A percentile compares a stretch with the other conserved stretches of the same genome.
phyloP scores from a whole-genome alignment of 2,113 vertebrate species.

The Physeter macrocephalus region DNA sequence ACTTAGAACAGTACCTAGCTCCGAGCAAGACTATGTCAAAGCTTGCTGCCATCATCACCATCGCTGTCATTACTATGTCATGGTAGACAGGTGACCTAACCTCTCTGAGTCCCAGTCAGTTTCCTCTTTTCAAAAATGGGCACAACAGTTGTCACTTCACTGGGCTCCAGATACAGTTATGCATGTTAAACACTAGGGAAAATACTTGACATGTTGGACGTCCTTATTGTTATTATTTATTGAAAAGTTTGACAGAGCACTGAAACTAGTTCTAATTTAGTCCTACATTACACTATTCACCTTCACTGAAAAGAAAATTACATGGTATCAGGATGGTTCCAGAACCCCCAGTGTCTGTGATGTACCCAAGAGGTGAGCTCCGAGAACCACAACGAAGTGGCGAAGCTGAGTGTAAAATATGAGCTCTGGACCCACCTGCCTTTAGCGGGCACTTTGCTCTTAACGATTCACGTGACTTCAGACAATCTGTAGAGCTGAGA shows the following conservation, averaged over 20 bases:
- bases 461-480: not conserved
- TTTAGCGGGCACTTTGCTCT: not conserved
- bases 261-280: not conserved
- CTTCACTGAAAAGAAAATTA: not conserved
- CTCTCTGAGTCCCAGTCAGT: not conserved
- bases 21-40: not conserved
- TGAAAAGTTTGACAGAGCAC: not conserved
- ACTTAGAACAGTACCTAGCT: not conserved
- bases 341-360: not conserved
- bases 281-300: not conserved
- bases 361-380: not conserved
- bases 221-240: not conserved
- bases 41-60: not conserved
- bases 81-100: not conserved
- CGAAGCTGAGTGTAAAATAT: not conserved
- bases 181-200: not conserved
- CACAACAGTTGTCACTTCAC: rapidly evolving
- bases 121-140: not conserved
- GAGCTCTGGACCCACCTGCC: not conserved
- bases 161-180: not conserved
- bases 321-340: not conserved
- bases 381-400: not conserved
- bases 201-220: not conserved
- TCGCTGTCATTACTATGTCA: rapidly evolving
- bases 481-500: not conserved